These are phyloP conservation scores for Serrognathus titanus DNA, from an alignment of 2,888 invertebrate species.

Conservation along the genomic window DNA sequence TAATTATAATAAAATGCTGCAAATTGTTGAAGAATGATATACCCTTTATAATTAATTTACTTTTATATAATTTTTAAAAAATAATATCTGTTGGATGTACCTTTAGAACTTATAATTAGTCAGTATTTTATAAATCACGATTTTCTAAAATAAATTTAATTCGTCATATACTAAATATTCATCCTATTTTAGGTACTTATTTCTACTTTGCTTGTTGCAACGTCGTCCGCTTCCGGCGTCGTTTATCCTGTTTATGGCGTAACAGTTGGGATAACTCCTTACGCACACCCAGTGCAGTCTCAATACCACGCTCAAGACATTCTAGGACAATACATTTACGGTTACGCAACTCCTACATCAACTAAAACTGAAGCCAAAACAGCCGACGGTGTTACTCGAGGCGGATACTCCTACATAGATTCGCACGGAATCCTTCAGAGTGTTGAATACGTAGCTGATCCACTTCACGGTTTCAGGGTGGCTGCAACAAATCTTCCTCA, in stretches of 20 bases:
- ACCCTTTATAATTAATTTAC: too few relatives aligned
- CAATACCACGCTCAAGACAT: conserved; percentile 57
- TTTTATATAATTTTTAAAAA: too few relatives aligned
- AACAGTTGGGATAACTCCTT: conserved; percentile 41
- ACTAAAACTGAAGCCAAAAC: conserved; percentile 62
- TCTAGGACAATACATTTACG: conserved; percentile 58
- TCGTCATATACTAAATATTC: neutral
- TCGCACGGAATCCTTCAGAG: conserved; percentile 62
- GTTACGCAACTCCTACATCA: conserved; percentile 63
- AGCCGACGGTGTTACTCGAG: conserved; percentile 61
- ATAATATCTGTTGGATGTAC: too few relatives aligned
- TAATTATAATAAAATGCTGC: too few relatives aligned
- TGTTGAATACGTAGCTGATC: conserved; percentile 62
- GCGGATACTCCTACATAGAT: conserved; percentile 68
- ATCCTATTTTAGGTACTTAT: conserved; percentile 6
- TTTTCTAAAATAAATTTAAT: too few relatives aligned
- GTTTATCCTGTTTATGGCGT: conserved; percentile 43
- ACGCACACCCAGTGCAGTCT: conserved; percentile 43
- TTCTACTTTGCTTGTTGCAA: conserved; percentile 12
- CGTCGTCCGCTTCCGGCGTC: conserved; percentile 11
- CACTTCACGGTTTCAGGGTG: conserved; percentile 62
- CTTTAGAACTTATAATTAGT: too few relatives aligned
- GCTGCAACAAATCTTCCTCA: conserved; percentile 63
- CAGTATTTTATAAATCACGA: too few relatives aligned
- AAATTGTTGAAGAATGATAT: too few relatives aligned